Evolutionary conservation across 2,113 vertebrate genomes (phyloP).

Genomic region (Felis catus): F.catus_Fca126_mat1.0 CM031420.1:46139001-46139500

Average conservation of each 20-base stretch:
- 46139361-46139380: neutral
- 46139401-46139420: neutral
- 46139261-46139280: neutral
- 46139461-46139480: neutral
- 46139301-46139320: neutral
- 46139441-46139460: neutral
- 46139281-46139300: neutral
- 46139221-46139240: neutral
- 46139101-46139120: conserved; percentile 35
- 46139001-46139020: neutral
- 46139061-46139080: conserved; percentile 33
- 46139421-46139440: neutral
- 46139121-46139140: conserved; percentile 32
- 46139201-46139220: neutral
- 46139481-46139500: neutral
- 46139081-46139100: neutral
- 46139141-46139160: neutral
- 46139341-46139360: neutral
- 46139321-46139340: neutral
- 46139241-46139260: neutral
- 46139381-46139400: neutral
- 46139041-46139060: neutral
- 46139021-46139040: neutral
- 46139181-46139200: neutral
- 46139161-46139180: conserved; percentile 22